These are phyloP conservation scores for Acanthopagrus latus DNA, from an alignment of 2,797 vertebrate species.

Conservation along the genomic window DNA sequence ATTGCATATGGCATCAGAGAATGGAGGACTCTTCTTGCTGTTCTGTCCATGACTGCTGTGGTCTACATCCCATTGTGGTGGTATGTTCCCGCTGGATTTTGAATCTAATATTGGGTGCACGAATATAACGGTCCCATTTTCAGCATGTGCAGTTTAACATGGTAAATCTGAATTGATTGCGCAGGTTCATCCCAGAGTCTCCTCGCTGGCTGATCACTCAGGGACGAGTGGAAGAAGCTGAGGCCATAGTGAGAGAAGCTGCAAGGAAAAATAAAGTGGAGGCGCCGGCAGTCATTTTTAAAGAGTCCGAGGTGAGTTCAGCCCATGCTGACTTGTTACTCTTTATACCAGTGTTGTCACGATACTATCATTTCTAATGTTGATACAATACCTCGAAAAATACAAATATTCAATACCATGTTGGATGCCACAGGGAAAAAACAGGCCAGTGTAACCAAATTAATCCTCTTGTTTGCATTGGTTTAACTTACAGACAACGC, in stretches of 20 bases:
- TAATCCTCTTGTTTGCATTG: background rate
- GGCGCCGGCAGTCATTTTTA: constrained; percentile 81
- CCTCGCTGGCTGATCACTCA: constrained; percentile 85
- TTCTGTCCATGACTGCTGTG: constrained; percentile 85
- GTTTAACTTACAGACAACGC: constrained; percentile 40
- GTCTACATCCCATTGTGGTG: constrained; percentile 91
- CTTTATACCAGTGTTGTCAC: too few species aligned
- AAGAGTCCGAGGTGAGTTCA: constrained; percentile 73
- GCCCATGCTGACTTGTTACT: too few species aligned
- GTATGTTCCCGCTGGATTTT: constrained; percentile 78
- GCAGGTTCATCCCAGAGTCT: constrained; percentile 86
- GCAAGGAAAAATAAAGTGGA: constrained; percentile 80
- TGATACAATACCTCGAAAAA: too few species aligned
- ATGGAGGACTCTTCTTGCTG: constrained; percentile 90
- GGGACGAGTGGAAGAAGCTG: constrained; percentile 80
- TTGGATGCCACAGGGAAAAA: too few species aligned
- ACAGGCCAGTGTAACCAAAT: background rate
- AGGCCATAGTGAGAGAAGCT: constrained; percentile 80
- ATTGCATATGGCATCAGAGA: constrained; percentile 90
- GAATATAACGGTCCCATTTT: background rate
- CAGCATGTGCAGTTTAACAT: background rate
- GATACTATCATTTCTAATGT: too few species aligned
- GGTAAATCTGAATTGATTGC: background rate
- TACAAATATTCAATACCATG: too few species aligned
- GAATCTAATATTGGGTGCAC: background rate